Evolutionary conservation across 2,797 vertebrate genomes (phyloP), one percentile per base, ranked within the genome.

Genomic region (Esox masquinongy): DNA sequence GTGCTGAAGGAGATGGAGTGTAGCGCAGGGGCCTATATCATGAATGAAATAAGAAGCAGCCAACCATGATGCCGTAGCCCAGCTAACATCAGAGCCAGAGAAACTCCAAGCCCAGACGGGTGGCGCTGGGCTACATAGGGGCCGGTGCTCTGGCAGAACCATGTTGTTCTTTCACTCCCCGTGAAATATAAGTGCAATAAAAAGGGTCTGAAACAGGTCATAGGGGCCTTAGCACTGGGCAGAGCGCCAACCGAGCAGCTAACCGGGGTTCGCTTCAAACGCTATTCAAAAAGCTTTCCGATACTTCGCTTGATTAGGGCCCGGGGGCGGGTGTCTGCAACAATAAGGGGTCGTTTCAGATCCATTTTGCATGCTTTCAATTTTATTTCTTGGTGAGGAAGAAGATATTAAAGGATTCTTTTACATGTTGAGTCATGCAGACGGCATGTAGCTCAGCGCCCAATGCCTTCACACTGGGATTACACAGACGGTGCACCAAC

Each of bases 391-490:
- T 19, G 51, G 70, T 70, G 59, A 77, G 70, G 69, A 49, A 69
- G 56, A 78, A 74, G 70, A 22, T 51, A 74, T 84, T 74, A 76
- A 72, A 75, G 84, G 43, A 0, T 31, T 76, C 80, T n/a, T 11
- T 73, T 84, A 80, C 90, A 85, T 81, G 90, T 89, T 78, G 78
- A 87, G 88, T 90, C 90, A 88, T 79, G 91, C 86, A 43, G 51
- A 70, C 36, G 3, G 66, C 31, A 39, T 68, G 66, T 68, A 34
- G 7, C 34, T 16, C 22, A 19, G 36, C 14, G 9, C 16, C 31
- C 3, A 36, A 31, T 66, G 63, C 29, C 24, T 66, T 66, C 12
- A 34, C 19, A 34, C 19, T 68, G 66, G 29, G 5, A 36, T 34
- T n/a, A 43, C 36, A 68, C 8, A 43, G 4, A 14, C 43, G 6